A percentile compares a stretch with the other conserved stretches of the same genome.
Evolutionary conservation across 2,797 vertebrate species (phyloP).

Genomic region (Muraenolepis orangiensis): DNA sequence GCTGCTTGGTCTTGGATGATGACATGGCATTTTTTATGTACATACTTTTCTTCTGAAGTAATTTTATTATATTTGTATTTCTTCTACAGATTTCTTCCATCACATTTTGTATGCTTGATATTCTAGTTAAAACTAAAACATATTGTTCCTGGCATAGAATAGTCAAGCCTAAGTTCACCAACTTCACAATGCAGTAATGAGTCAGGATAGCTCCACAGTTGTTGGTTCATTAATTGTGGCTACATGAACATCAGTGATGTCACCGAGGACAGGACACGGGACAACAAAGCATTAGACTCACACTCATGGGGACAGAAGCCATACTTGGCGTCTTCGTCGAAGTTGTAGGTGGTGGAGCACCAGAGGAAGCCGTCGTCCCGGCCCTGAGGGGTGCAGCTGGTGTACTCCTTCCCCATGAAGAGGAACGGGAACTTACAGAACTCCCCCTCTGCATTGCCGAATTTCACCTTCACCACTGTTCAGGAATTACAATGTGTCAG

Average conservation of each 20-base stretch:
- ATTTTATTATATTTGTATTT: background rate
- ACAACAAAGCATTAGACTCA: constrained; percentile 69
- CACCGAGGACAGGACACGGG: background rate
- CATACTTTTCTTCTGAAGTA: background rate
- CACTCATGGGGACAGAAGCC: constrained; percentile 98
- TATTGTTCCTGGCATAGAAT: background rate
- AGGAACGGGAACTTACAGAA: constrained; percentile 97
- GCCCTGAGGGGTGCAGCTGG: constrained; percentile 86
- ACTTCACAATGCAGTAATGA: background rate
- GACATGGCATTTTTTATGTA: background rate
- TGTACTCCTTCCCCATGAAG: constrained; percentile 91
- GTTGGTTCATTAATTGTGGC: background rate
- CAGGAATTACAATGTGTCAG: constrained; percentile 10
- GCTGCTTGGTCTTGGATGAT: background rate
- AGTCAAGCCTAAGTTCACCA: background rate
- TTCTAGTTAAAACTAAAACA: background rate
- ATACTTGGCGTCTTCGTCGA: constrained; percentile 91
- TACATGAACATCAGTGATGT: background rate
- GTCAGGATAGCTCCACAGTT: background rate
- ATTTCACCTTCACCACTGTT: constrained; percentile 94
- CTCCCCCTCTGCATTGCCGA: constrained; percentile 93
- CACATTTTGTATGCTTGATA: background rate
- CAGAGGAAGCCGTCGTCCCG: constrained; percentile 95
- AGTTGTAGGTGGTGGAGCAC: constrained; percentile 95
- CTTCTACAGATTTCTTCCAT: background rate